These are phyloP conservation scores for Eulithis prunata DNA, from an alignment of 2,888 invertebrate genomes.

Conservation along the genomic window DNA sequence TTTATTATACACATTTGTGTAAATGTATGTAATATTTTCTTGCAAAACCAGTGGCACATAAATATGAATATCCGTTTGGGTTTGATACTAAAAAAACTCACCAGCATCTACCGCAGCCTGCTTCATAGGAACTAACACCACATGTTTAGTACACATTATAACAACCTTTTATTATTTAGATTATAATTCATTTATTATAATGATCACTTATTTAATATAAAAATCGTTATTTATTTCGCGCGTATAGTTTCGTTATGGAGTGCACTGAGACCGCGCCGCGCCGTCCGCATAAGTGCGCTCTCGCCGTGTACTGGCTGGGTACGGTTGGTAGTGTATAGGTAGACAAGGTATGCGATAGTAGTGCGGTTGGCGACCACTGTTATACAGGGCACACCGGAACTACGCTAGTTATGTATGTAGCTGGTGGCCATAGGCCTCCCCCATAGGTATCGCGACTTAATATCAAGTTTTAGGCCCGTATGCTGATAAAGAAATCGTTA, in stretches of 20 bases:
- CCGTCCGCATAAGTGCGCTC: constrained; percentile 1
- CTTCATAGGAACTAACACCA: constrained; percentile 66
- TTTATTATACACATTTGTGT: not conserved
- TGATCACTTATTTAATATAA: not conserved
- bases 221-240: constrained; percentile 13
- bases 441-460: no score
- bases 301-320: not conserved
- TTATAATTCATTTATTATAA: not conserved
- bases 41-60: not conserved
- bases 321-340: no score
- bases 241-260: not conserved
- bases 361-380: no score
- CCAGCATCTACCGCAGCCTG: constrained; percentile 61
- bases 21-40: not conserved
- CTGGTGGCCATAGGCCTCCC: no score
- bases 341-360: no score
- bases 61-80: not conserved
- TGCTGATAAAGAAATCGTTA: no score
- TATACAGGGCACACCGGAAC: no score
- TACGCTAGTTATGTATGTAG: no score
- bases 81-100: constrained; percentile 46
- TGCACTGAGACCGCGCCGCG: constrained; percentile 4
- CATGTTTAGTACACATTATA: constrained; percentile 68
- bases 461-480: no score
- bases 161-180: constrained; percentile 38